Evolutionary conservation across 2,888 invertebrate species (phyloP).

Genomic region (Congeria kusceri): DNA sequence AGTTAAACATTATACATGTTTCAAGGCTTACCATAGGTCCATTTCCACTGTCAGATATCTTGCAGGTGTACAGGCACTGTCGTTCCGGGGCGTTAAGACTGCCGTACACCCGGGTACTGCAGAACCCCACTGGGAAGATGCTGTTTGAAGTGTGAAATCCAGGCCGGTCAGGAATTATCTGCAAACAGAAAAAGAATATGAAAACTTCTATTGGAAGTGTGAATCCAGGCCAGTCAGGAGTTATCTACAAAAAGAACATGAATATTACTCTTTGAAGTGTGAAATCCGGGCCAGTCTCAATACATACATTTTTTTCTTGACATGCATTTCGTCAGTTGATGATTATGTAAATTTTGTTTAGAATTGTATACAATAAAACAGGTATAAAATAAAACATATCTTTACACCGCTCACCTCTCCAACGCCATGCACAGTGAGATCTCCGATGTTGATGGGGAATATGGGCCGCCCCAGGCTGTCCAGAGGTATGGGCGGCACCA

Average conservation of each 20-base stretch:
- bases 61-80: slow-evolving; percentile 92
- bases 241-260: slow-evolving; percentile 85
- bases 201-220: slow-evolving; percentile 90
- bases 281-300: no score
- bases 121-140: slow-evolving; percentile 92
- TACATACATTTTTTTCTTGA: slow-evolving; percentile 89
- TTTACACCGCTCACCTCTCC: slow-evolving; percentile 88
- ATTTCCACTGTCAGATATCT: slow-evolving; percentile 90
- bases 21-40: slow-evolving; percentile 88
- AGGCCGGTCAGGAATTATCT: slow-evolving; percentile 89
- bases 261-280: not conserved
- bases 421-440: slow-evolving; percentile 90
- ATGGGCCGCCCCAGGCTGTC: slow-evolving; percentile 90
- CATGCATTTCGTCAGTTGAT: slow-evolving; percentile 90
- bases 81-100: slow-evolving; percentile 90
- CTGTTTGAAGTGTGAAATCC: slow-evolving; percentile 90
- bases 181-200: slow-evolving; percentile 86
- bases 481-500: slow-evolving; percentile 89
- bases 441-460: slow-evolving; percentile 90
- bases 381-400: not conserved
- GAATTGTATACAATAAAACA: slow-evolving; percentile 86
- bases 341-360: slow-evolving; percentile 90
- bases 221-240: slow-evolving; percentile 89
- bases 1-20: no score
- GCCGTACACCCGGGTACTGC: slow-evolving; percentile 91